A percentile compares a stretch with the other conserved stretches of the same genome.
phyloP scores from a whole-genome alignment of 2,113 vertebrate species.

The Alethe castanea region DNA sequence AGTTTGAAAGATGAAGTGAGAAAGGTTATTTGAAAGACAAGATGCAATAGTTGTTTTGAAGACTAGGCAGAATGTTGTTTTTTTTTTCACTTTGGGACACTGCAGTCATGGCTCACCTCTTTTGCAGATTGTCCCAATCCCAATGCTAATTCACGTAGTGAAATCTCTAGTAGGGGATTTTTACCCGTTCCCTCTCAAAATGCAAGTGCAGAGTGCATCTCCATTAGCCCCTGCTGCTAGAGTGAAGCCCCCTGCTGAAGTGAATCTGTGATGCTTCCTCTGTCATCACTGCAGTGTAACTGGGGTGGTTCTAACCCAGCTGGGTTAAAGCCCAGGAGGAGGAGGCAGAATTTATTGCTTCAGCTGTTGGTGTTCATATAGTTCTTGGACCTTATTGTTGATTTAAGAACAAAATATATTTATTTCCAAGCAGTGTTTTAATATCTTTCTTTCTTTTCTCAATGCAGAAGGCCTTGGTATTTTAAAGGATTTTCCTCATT shows the following conservation, averaged over 20 bases:
- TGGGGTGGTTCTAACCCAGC: neutral
- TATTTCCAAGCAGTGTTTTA: neutral
- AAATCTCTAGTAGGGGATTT: neutral
- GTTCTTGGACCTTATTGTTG: neutral
- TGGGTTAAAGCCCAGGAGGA: neutral
- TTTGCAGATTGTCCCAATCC: neutral
- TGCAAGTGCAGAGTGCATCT: neutral
- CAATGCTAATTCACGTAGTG: neutral
- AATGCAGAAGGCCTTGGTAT: conserved; percentile 85
- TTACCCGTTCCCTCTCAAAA: neutral
- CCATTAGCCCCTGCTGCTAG: neutral
- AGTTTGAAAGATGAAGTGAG: neutral
- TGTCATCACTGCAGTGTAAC: neutral
- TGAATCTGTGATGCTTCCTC: neutral
- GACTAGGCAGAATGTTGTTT: neutral
- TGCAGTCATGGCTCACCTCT: neutral
- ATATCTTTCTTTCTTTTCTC: neutral
- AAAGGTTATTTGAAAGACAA: neutral
- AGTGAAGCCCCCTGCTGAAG: neutral
- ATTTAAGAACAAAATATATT: neutral
- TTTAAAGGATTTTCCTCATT: conserved; percentile 85
- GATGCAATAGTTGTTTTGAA: neutral
- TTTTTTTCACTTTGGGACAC: neutral
- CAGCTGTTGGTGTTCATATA: neutral
- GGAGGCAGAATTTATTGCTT: neutral